Conservation (phyloP, 1,140 invertebrate species). For the Trichonephila clavata region DNA sequence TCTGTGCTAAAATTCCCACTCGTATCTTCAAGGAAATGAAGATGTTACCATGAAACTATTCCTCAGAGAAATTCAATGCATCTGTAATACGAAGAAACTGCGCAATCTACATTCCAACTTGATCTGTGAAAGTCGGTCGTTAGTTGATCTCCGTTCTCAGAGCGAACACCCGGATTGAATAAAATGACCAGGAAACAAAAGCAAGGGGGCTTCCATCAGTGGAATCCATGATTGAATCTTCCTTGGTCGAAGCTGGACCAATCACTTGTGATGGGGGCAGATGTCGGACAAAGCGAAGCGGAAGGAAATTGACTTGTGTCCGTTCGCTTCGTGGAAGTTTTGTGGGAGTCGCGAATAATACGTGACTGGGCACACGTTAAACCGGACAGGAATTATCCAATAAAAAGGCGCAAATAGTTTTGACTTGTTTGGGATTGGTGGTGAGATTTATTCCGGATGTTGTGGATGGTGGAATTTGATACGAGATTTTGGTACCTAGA, state of each 20-base stretch:
- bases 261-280: slow-evolving; percentile 44
- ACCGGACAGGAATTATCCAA: slow-evolving; percentile 60
- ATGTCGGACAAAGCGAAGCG: background rate
- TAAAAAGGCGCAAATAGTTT: slow-evolving; percentile 53
- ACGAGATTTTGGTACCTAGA: background rate
- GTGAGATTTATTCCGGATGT: slow-evolving; percentile 1
- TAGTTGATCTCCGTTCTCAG: background rate
- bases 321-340: slow-evolving; percentile 34
- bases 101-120: too few species aligned
- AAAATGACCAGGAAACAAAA: slow-evolving; percentile 40
- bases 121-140: background rate
- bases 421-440: slow-evolving; percentile 24
- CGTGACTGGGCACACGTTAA: slow-evolving; percentile 66
- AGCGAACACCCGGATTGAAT: slow-evolving; percentile 57
- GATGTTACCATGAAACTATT: background rate
- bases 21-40: background rate
- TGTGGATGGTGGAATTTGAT: background rate
- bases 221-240: slow-evolving; percentile 65
- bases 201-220: slow-evolving; percentile 9
- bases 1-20: background rate
- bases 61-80: background rate
- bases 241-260: slow-evolving; percentile 40
- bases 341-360: slow-evolving; percentile 61
- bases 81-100: too few species aligned
- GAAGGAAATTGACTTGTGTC: slow-evolving; percentile 74